Percentiles rank a stretch among this genome's conserved stretches.
These are phyloP conservation scores for Dinoponera quadriceps DNA, from an alignment of 1,140 invertebrate species.

Conservation along the genomic window DNA sequence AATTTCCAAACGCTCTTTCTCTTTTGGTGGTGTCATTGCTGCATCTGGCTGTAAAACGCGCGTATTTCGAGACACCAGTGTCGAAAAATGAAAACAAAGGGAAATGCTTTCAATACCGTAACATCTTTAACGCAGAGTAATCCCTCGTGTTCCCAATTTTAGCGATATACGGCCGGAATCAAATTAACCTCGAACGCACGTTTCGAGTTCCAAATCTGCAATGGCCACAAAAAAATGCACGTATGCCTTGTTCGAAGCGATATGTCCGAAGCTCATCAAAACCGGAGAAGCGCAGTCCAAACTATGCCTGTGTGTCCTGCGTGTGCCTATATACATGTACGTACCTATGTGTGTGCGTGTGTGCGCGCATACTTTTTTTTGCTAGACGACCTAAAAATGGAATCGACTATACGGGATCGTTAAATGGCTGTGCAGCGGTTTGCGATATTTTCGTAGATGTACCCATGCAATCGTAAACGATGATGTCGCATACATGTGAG, in stretches of 20 bases:
- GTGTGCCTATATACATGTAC: too few relatives aligned
- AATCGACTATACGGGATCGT: conserved; percentile 29
- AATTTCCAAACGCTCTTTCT: too few relatives aligned
- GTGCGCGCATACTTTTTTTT: conserved; percentile 11
- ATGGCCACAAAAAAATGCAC: conserved; percentile 15
- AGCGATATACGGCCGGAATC: not conserved
- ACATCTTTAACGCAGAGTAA: not conserved
- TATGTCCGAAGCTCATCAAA: conserved; percentile 8
- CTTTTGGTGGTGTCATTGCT: too few relatives aligned
- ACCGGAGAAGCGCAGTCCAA: not conserved
- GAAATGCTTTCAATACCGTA: not conserved
- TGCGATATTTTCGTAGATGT: conserved; percentile 35
- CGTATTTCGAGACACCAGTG: not conserved
- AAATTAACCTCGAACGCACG: conserved; percentile 8
- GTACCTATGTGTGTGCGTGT: too few relatives aligned
- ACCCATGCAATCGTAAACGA: conserved; percentile 22
- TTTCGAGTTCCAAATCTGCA: conserved; percentile 1
- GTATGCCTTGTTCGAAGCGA: not conserved
- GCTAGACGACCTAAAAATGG: conserved; percentile 39
- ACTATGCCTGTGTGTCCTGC: not conserved
- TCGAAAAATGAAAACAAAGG: not conserved
- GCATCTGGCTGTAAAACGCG: not conserved
- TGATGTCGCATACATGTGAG: conserved; percentile 23
- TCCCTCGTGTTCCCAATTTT: conserved; percentile 8
- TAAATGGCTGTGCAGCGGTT: conserved; percentile 30